Conservation (phyloP, 2,113 vertebrate species). For the Apistogramma diplotaenia region DNA sequence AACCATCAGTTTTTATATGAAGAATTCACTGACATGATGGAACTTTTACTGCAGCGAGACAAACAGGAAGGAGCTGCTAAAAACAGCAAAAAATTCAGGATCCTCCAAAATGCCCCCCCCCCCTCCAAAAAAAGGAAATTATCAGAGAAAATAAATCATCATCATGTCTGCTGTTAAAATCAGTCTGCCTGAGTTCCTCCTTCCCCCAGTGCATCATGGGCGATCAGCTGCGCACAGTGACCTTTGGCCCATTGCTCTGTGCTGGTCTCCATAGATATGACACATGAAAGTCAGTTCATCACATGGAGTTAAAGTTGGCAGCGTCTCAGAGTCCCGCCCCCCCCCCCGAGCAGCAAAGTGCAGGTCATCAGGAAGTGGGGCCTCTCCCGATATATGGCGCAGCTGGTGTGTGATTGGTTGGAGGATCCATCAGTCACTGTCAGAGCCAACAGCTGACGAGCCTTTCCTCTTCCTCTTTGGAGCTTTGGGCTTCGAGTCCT, state of each 20-base stretch:
- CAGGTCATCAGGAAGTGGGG: neutral
- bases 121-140: neutral
- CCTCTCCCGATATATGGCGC: constrained; percentile 46
- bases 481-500: constrained; percentile 92
- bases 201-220: constrained; percentile 45
- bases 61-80: constrained; percentile 52
- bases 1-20: constrained; percentile 34
- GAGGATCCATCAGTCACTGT: constrained; percentile 86
- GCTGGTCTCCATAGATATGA: constrained; percentile 39
- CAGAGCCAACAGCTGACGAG: constrained; percentile 88
- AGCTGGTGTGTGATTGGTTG: constrained; percentile 29
- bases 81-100: constrained; percentile 53
- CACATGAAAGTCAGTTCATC: constrained; percentile 15
- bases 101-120: constrained; percentile 12
- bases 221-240: neutral
- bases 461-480: constrained; percentile 92
- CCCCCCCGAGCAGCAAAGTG: neutral
- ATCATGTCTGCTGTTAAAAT: constrained; percentile 39
- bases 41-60: constrained; percentile 50
- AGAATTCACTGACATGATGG: constrained; percentile 17
- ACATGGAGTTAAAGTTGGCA: neutral
- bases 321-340: constrained; percentile 23
- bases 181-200: neutral
- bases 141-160: neutral
- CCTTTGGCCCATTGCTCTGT: constrained; percentile 7